A percentile compares a stretch with the other conserved stretches of the same genome.
phyloP scores from a whole-genome alignment of 2,797 vertebrate species.

The Oophaga sylvatica region DNA sequence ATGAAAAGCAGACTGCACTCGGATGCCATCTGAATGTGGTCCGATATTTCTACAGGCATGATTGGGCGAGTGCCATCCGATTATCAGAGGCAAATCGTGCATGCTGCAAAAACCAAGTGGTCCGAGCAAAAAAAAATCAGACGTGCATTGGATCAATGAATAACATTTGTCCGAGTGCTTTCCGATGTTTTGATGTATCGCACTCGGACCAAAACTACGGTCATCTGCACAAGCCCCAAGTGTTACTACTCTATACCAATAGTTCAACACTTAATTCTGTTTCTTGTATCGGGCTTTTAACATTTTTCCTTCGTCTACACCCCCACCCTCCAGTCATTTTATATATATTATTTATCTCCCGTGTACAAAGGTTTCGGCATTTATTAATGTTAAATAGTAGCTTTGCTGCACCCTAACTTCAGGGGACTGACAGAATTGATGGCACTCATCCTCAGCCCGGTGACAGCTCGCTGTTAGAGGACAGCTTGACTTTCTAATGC shows the following conservation, averaged over 20 bases:
- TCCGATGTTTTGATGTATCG: too few relatives aligned
- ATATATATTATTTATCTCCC: background rate
- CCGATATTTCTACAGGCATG: too few relatives aligned
- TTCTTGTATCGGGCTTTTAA: background rate
- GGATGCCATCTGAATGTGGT: too few relatives aligned
- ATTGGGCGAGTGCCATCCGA: too few relatives aligned
- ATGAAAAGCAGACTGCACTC: too few relatives aligned
- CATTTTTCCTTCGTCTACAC: background rate
- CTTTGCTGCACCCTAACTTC: constrained; percentile 10
- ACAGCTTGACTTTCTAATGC: constrained; percentile 54
- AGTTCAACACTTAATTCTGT: background rate
- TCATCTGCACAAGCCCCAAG: background rate
- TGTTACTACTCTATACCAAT: background rate
- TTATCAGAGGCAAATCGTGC: too few relatives aligned
- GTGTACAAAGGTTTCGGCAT: background rate
- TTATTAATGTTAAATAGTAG: background rate
- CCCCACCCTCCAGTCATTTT: background rate
- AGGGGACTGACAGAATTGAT: constrained; percentile 9
- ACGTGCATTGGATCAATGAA: too few relatives aligned
- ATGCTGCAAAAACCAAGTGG: too few relatives aligned
- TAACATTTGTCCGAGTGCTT: too few relatives aligned
- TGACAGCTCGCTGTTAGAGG: constrained; percentile 51
- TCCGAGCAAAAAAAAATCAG: too few relatives aligned
- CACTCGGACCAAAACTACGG: too few relatives aligned
- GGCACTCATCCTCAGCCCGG: constrained; percentile 15